Evolutionary conservation across 2,113 vertebrate species (phyloP).

Genomic region (Siphamia tubifer): DNA sequence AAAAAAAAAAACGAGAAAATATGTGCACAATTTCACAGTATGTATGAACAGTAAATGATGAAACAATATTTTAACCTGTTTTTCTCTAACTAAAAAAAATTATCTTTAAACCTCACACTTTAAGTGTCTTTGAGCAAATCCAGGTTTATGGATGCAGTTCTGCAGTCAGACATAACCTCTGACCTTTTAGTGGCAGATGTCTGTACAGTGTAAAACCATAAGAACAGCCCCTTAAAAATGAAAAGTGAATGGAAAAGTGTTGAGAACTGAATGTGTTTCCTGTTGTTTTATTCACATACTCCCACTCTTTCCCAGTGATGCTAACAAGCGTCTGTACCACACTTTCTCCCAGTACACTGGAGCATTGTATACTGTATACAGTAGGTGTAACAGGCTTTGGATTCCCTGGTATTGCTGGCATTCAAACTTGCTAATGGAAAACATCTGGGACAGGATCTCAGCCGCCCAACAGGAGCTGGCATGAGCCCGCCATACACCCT

Average conservation of each 20-base stretch:
- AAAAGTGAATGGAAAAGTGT: neutral
- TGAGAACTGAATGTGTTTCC: neutral
- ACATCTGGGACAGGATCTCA: slow-evolving; percentile 56
- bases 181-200: neutral
- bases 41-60: no score
- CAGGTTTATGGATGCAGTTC: neutral
- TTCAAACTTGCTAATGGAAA: slow-evolving; percentile 51
- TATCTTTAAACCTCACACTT: no score
- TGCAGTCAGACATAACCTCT: neutral
- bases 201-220: neutral
- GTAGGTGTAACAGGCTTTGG: slow-evolving; percentile 42
- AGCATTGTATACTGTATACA: slow-evolving; percentile 27
- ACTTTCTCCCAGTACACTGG: slow-evolving; percentile 32
- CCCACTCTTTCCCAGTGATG: neutral
- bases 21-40: no score
- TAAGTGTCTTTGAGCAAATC: no score
- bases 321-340: neutral
- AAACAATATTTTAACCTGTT: no score
- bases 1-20: no score
- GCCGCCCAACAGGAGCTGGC: slow-evolving; percentile 63
- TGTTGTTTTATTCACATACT: neutral
- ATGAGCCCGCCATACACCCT: slow-evolving; percentile 25
- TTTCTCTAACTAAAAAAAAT: no score
- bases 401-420: slow-evolving; percentile 52
- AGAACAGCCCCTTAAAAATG: neutral